Evolutionary conservation across 35 echinoderm and acorn worm genomes (phyloP).

Genomic region (Diadema setosum): DNA sequence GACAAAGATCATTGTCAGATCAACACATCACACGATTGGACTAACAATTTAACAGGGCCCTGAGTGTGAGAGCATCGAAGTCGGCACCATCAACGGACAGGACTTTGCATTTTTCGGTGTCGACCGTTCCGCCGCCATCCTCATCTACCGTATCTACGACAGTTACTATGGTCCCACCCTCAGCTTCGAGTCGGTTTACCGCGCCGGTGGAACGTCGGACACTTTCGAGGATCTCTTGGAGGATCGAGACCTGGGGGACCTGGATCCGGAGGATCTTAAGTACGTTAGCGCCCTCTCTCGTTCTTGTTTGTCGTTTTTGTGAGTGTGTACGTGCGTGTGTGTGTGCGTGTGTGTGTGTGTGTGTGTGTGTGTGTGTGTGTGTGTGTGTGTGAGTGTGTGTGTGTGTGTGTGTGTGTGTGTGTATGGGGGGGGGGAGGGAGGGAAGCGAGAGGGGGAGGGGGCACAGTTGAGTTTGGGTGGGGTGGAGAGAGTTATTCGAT

Average conservation of each 20-base stretch:
- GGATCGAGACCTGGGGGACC: constrained; percentile 47
- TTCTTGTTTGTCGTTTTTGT: neutral
- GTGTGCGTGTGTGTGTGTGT: too few relatives aligned
- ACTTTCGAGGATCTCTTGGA: constrained; percentile 59
- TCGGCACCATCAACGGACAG: constrained; percentile 46
- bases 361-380: too few relatives aligned
- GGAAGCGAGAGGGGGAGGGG: too few relatives aligned
- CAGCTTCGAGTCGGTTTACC: constrained; percentile 57
- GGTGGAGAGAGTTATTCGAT: too few relatives aligned
- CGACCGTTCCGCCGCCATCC: constrained; percentile 49
- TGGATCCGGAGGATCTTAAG: constrained; percentile 78
- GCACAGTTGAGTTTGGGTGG: too few relatives aligned
- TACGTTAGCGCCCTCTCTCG: neutral
- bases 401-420: too few relatives aligned
- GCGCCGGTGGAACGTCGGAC: constrained; percentile 59
- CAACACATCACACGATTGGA: neutral
- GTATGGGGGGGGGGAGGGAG: too few relatives aligned
- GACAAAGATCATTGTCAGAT: neutral
- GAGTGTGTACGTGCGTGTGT: too few relatives aligned
- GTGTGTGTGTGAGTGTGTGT: too few relatives aligned
- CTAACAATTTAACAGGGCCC: constrained; percentile 61
- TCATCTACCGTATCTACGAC: constrained; percentile 37
- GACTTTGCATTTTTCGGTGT: constrained; percentile 49
- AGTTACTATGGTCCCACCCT: neutral
- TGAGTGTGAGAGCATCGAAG: constrained; percentile 58